Conservation (phyloP, 2,888 invertebrate species). For the Acanthosepion lycidas region DNA sequence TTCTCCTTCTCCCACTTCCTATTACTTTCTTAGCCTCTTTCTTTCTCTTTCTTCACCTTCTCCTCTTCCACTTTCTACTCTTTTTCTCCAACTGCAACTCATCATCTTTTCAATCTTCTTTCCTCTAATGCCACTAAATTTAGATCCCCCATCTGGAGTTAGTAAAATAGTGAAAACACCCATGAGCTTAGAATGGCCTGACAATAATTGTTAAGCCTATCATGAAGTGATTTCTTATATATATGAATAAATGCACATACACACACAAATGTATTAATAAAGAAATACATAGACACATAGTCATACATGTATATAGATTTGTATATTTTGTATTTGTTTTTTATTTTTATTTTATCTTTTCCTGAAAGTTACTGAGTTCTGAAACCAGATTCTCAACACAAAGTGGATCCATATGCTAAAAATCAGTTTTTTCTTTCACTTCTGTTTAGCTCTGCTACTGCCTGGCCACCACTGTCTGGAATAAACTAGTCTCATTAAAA, state of each 20-base stretch:
- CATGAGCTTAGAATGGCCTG: background rate
- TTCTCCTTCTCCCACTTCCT: too few relatives aligned
- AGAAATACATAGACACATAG: background rate
- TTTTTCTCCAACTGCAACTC: background rate
- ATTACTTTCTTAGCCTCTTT: background rate
- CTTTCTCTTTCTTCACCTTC: background rate
- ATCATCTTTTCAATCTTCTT: background rate
- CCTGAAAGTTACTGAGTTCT: constrained; percentile 6
- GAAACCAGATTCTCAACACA: background rate
- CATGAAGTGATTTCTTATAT: background rate
- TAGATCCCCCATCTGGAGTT: background rate
- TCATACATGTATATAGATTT: background rate
- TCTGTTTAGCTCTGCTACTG: background rate
- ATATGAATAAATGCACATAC: background rate
- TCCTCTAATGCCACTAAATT: background rate
- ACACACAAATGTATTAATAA: background rate
- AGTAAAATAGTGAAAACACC: background rate
- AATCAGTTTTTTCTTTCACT: background rate
- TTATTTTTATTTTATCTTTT: background rate
- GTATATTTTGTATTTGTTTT: background rate
- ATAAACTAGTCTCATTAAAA: background rate
- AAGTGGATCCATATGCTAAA: background rate
- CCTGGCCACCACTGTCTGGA: background rate
- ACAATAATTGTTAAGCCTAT: constrained; percentile 33
- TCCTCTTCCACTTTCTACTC: background rate